Conservation (phyloP, 2,797 vertebrate species). For the Dendrocincla tyrannina region DNA sequence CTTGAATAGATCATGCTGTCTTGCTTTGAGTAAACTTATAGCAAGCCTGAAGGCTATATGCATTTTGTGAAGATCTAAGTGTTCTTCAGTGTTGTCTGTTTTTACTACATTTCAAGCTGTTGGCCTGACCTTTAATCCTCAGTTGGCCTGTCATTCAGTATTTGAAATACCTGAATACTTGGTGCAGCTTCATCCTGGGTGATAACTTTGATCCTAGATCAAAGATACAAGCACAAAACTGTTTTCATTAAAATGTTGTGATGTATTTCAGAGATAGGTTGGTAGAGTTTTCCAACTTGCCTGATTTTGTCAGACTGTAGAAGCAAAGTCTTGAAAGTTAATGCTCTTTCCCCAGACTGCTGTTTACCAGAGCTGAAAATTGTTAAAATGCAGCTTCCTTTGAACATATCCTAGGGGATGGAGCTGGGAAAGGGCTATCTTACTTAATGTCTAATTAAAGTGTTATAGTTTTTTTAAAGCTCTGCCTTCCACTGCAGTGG, state of each 20-base stretch:
- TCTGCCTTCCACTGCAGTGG: not conserved
- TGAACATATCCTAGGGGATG: constrained; percentile 2
- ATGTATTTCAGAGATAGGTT: not conserved
- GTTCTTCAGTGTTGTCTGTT: constrained; percentile 23
- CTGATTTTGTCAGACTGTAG: not conserved
- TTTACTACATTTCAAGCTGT: not conserved
- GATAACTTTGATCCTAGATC: constrained; percentile 36
- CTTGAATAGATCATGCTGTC: not conserved
- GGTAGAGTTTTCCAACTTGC: constrained; percentile 12
- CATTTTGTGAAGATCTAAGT: not conserved
- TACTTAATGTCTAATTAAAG: constrained; percentile 1
- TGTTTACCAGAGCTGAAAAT: constrained; percentile 14
- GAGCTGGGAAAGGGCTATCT: not conserved
- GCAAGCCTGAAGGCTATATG: constrained; percentile 40
- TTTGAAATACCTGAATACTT: constrained; percentile 38
- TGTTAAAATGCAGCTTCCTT: not conserved
- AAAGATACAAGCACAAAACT: constrained; percentile 25
- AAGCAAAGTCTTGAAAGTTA: constrained; percentile 7
- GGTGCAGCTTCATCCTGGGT: constrained; percentile 1
- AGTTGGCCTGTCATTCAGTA: constrained; percentile 7
- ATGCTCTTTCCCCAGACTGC: not conserved
- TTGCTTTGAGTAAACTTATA: not conserved
- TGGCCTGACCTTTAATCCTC: constrained; percentile 49
- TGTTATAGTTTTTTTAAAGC: not conserved
- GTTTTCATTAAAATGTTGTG: constrained; percentile 36